Percentiles rank a stretch among this genome's conserved stretches.
Evolutionary conservation across 2,888 invertebrate species (phyloP).

Genomic region (Volucella zonaria): DNA sequence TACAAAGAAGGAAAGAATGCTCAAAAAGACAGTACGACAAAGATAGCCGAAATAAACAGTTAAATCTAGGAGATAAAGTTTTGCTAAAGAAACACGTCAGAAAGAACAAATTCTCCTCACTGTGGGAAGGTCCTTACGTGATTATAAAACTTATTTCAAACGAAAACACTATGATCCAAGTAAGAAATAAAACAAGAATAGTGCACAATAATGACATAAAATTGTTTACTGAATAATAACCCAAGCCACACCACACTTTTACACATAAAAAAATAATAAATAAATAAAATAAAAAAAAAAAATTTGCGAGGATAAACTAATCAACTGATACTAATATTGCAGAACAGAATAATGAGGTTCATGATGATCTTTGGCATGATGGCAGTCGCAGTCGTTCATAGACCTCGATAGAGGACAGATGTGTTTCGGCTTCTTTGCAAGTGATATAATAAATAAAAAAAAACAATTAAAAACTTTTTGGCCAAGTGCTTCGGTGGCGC

Average conservation of each 20-base stretch:
- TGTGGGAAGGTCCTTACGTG: slow-evolving; percentile 12
- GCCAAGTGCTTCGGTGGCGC: too few relatives aligned
- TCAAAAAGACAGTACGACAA: not conserved
- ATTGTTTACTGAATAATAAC: not conserved
- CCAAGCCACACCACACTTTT: too few relatives aligned
- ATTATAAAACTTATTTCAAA: not conserved
- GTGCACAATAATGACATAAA: not conserved
- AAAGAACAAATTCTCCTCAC: slow-evolving; percentile 4
- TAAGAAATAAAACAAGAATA: slow-evolving; percentile 1
- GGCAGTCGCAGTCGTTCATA: too few relatives aligned
- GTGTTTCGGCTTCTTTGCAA: too few relatives aligned
- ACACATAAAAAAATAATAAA: too few relatives aligned
- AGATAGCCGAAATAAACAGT: not conserved
- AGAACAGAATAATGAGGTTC: too few relatives aligned
- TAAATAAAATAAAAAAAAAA: not conserved
- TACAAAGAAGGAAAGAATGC: not conserved
- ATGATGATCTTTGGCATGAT: too few relatives aligned
- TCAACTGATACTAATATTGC: too few relatives aligned
- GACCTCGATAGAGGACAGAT: too few relatives aligned
- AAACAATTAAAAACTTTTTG: too few relatives aligned
- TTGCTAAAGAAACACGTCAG: slow-evolving; percentile 2
- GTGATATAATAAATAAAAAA: too few relatives aligned
- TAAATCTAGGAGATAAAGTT: slow-evolving; percentile 7
- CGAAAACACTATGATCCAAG: not conserved
- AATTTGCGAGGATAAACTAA: not conserved